phyloP scores from a whole-genome alignment of 2,888 invertebrate species.

The Ornithoptera priamus region DNA sequence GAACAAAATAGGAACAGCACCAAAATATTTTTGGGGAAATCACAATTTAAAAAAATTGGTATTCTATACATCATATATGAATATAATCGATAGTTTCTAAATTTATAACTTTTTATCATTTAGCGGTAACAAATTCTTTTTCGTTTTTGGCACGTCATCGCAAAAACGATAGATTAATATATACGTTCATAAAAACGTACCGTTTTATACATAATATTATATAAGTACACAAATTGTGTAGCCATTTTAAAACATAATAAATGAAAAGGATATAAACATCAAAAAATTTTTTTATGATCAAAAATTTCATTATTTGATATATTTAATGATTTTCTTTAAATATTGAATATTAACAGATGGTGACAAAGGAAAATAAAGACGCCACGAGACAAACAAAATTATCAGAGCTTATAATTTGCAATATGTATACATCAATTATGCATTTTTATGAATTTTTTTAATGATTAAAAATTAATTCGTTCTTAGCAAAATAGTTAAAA shows the following conservation, averaged over 20 bases:
- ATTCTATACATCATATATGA: neutral
- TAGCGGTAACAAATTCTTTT: slow-evolving; percentile 34
- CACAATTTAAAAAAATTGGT: slow-evolving; percentile 12
- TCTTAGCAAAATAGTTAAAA: neutral
- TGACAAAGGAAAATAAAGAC: no score
- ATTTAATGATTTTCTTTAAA: no score
- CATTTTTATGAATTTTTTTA: no score
- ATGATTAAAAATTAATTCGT: no score
- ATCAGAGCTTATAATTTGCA: no score
- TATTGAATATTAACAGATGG: no score
- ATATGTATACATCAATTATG: no score
- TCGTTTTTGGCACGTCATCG: slow-evolving; percentile 25
- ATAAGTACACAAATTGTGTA: neutral
- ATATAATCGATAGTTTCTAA: slow-evolving; percentile 33
- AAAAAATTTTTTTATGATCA: no score
- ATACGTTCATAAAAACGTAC: neutral
- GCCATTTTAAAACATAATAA: neutral
- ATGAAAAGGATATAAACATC: no score
- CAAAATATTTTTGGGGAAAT: slow-evolving; percentile 31
- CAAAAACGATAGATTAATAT: neutral
- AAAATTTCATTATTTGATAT: no score
- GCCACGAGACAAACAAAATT: no score
- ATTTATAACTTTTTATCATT: slow-evolving; percentile 39
- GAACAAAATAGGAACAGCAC: slow-evolving; percentile 37
- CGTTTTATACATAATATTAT: neutral